These are phyloP conservation scores for Falco punctatus DNA, from an alignment of 2,113 vertebrate species.

Conservation along the genomic window DNA sequence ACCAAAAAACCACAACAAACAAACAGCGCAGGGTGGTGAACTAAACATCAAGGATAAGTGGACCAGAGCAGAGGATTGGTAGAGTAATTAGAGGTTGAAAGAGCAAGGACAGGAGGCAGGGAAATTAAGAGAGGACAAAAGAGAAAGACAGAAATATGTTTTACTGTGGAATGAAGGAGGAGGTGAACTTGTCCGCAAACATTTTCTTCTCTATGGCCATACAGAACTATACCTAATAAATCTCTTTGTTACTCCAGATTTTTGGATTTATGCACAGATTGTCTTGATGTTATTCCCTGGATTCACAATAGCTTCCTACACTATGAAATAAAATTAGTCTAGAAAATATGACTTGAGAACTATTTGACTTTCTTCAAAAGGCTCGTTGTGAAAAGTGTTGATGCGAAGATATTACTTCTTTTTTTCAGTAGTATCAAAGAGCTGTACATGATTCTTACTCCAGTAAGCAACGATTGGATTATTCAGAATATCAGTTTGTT, in stretches of 20 bases:
- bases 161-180: not conserved
- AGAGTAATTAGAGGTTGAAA: not conserved
- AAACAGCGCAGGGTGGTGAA: not conserved
- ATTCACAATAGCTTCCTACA: not conserved
- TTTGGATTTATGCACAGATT: not conserved
- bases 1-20: too few species aligned
- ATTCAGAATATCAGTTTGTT: not conserved
- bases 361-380: not conserved
- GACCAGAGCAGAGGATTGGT: not conserved
- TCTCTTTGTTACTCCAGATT: not conserved
- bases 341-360: not conserved
- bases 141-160: not conserved
- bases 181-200: not conserved
- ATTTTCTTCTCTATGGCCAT: not conserved
- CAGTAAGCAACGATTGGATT: not conserved
- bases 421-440: not conserved
- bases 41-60: not conserved
- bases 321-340: not conserved
- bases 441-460: not conserved
- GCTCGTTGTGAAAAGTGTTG: not conserved
- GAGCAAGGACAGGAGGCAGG: not conserved
- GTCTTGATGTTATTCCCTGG: not conserved
- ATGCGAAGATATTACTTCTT: not conserved
- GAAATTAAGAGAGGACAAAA: not conserved
- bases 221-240: not conserved